Percentiles rank a stretch among this genome's conserved stretches.
phyloP scores from a whole-genome alignment of 1,140 invertebrate genomes.

The Metaphire vulgaris region DNA sequence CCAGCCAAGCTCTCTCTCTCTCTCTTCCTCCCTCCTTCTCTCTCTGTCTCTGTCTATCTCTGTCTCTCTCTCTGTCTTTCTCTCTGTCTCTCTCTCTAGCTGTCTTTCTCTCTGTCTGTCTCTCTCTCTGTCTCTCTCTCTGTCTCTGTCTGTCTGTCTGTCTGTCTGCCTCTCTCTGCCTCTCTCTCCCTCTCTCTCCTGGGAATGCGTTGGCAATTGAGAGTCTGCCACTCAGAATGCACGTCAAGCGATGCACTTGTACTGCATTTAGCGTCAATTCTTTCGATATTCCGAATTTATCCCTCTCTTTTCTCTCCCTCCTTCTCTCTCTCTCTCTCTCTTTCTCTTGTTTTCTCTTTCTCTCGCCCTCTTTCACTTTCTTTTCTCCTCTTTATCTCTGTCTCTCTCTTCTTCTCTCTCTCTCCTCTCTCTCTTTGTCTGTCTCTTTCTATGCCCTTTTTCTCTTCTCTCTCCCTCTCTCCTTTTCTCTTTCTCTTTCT shows the following conservation, averaged over 20 bases:
- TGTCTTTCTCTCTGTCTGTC: not conserved
- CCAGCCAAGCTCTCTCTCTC: not conserved
- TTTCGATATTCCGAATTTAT: too few relatives aligned
- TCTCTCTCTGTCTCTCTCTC: constrained; percentile 13
- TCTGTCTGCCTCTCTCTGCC: constrained; percentile 18
- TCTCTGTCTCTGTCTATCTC: not conserved
- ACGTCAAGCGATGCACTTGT: too few relatives aligned
- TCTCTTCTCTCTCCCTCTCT: constrained; percentile 15
- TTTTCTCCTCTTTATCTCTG: not conserved
- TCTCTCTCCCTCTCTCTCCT: constrained; percentile 20
- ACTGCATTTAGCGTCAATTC: too few relatives aligned
- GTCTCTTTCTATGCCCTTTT: constrained; percentile 13
- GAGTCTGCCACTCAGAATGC: too few relatives aligned
- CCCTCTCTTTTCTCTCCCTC: not conserved
- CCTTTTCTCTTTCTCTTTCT: constrained; percentile 4
- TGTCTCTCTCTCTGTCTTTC: not conserved
- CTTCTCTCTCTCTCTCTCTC: not conserved
- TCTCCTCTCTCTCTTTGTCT: constrained; percentile 17
- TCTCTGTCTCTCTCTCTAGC: not conserved
- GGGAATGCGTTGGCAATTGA: too few relatives aligned
- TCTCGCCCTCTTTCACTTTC: not conserved
- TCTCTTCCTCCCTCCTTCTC: not conserved
- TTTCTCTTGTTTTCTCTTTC: not conserved
- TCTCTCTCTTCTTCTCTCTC: constrained; percentile 3
- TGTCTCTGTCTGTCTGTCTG: constrained; percentile 19